Conservation (phyloP, 2,113 vertebrate species). For the Pseudorhombus dupliciocellatus region DNA sequence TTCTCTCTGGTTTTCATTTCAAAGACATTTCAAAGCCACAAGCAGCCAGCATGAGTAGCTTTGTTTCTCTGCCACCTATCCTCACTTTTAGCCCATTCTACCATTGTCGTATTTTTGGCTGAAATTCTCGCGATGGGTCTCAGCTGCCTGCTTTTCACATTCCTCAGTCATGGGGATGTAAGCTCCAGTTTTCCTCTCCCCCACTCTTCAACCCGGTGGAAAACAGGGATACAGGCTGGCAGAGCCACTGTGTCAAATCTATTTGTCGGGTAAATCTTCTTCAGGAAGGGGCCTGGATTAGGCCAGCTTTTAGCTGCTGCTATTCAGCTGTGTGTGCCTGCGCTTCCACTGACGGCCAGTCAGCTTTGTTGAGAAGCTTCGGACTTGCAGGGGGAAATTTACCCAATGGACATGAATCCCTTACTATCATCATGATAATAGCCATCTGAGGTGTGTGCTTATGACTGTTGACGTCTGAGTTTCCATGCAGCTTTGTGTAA, state of each 20-base stretch:
- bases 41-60: slow-evolving; percentile 34
- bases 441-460: slow-evolving; percentile 6
- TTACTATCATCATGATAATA: slow-evolving; percentile 25
- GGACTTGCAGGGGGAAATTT: slow-evolving; percentile 47
- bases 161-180: slow-evolving; percentile 47
- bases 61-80: slow-evolving; percentile 58
- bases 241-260: slow-evolving; percentile 60
- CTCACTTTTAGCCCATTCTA: slow-evolving; percentile 41
- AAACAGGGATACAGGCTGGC: slow-evolving; percentile 38
- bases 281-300: slow-evolving; percentile 52
- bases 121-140: slow-evolving; percentile 43
- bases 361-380: slow-evolving; percentile 27
- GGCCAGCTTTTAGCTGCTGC: slow-evolving; percentile 20
- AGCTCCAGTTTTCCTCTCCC: slow-evolving; percentile 59
- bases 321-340: slow-evolving; percentile 21
- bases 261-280: slow-evolving; percentile 53
- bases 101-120: slow-evolving; percentile 44
- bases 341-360: slow-evolving; percentile 13
- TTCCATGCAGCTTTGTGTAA: background rate
- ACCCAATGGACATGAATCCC: slow-evolving; percentile 32
- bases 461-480: background rate
- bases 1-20: slow-evolving; percentile 37
- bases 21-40: slow-evolving; percentile 38
- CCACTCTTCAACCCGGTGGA: slow-evolving; percentile 50
- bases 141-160: slow-evolving; percentile 56